Base-by-base conservation (phyloP, 1,140 invertebrate genomes). In the Ectropis grisescens region DNA sequence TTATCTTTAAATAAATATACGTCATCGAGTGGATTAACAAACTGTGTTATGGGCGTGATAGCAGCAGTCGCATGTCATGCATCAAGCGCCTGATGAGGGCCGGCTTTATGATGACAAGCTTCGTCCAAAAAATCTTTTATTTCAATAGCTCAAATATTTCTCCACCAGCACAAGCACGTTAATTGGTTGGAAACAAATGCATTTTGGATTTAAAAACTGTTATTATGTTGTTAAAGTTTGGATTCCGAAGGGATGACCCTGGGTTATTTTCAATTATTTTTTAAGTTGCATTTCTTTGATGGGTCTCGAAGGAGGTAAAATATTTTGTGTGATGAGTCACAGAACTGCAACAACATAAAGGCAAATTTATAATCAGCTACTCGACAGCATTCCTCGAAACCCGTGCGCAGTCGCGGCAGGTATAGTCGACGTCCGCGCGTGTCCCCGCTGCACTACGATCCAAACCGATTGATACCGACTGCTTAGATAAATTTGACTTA, bases 321-420 rank as follows among this genome's bases (percentile, higher is more conserved):
- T 41, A 48, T 51, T 54, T 29, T 25, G 41, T 37, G 33, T 48
- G 48, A 44, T 65, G 59, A 75, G 33, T 67, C 68, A 71, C 45
- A 37, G 57, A 53, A 58, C 67, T 51, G 61, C 60, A 64, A 61
- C 44, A 53, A 61, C 44, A 53, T 58, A 58, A 58, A 43, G 41
- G 47, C 47, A 67, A 64, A 66, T 66, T 61, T 58, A 61, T 60
- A 69, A 69, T 64, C 62, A 51, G 60, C 55, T 37, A 54, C 55
- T 50, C 51, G 50, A 56, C 69, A 40, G 61, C 69, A 79, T 79
- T 79, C 71, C 69, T 58, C 48, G 46, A 52, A 42, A 38, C 35
- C 37, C 43, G 41, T 30, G 37, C 27, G 16, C 13, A 27, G 24
- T 16, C 19, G 11, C 27, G 10, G 2, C 3, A 3, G 3, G 8